Percentiles rank a stretch among this genome's conserved stretches.
Evolutionary conservation across 2,888 invertebrate species (phyloP).

Genomic region (Clepsis dumicolana): DNA sequence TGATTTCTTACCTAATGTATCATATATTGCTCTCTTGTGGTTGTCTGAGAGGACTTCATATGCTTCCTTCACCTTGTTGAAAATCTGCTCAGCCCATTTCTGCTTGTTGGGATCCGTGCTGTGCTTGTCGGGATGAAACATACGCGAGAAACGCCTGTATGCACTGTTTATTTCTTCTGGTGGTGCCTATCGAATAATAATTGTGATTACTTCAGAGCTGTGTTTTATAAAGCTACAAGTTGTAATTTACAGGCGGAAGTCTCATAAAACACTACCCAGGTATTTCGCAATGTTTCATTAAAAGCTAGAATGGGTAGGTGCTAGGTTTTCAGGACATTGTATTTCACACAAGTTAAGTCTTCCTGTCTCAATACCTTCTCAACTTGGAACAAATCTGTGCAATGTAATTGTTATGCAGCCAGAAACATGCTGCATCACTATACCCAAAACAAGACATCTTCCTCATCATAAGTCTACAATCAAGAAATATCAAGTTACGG

Average conservation of each 20-base stretch:
- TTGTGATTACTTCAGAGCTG: not conserved
- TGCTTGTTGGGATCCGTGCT: constrained; percentile 91
- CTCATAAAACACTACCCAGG: no score
- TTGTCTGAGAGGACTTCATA: constrained; percentile 98
- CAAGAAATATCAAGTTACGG: not conserved
- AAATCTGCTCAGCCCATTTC: constrained; percentile 95
- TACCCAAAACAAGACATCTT: not conserved
- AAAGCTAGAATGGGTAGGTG: no score
- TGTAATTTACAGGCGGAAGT: no score
- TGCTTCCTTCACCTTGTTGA: constrained; percentile 96
- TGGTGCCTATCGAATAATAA: constrained; percentile 90
- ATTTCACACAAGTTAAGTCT: no score
- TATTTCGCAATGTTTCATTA: no score
- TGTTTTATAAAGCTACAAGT: no score
- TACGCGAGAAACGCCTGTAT: constrained; percentile 95
- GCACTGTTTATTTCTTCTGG: constrained; percentile 97
- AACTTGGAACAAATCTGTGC: no score
- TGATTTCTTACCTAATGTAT: constrained; percentile 85
- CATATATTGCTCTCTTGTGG: constrained; percentile 97
- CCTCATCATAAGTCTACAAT: not conserved
- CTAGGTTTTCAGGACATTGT: no score
- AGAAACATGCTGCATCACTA: not conserved
- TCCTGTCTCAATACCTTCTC: no score
- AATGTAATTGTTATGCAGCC: no score
- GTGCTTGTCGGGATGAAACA: constrained; percentile 99